These are phyloP conservation scores for Tryphoninae sp. DNA, from an alignment of 2,888 invertebrate species.

Conservation along the genomic window DNA sequence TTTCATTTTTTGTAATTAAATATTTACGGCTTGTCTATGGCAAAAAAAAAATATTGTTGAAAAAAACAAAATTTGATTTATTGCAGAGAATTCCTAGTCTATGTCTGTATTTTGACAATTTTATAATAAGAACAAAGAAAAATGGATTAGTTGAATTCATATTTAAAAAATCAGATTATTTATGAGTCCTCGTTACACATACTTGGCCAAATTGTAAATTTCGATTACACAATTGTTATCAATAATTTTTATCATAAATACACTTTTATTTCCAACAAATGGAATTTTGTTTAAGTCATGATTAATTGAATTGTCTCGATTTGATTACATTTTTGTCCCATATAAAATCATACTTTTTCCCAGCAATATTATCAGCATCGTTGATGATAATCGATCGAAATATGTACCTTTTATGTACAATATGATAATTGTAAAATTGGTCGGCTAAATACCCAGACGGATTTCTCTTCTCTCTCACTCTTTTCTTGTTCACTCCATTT, in stretches of 20 bases:
- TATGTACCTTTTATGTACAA: conserved; percentile 57
- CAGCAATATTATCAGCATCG: not conserved
- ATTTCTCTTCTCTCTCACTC: conserved; percentile 40
- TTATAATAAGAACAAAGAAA: too few relatives aligned
- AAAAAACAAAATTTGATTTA: too few relatives aligned
- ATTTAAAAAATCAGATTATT: not conserved
- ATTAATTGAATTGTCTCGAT: not conserved
- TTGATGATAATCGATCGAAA: conserved; percentile 29
- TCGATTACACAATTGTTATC: not conserved
- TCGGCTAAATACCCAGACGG: conserved; percentile 62
- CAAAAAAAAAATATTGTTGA: too few relatives aligned
- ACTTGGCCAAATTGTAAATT: not conserved
- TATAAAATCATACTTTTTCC: not conserved
- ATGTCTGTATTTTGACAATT: too few relatives aligned
- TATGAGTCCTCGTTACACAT: not conserved
- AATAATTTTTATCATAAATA: too few relatives aligned
- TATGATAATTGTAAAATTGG: conserved; percentile 59
- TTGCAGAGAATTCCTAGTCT: too few relatives aligned
- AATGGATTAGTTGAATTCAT: not conserved
- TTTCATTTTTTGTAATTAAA: too few relatives aligned
- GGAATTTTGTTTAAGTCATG: too few relatives aligned
- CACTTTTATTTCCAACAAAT: too few relatives aligned
- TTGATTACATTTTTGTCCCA: not conserved
- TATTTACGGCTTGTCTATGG: too few relatives aligned
- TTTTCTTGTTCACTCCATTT: conserved; percentile 2